A percentile compares a stretch with the other conserved stretches of the same genome.
phyloP scores from a whole-genome alignment of 37 sponge, comb jelly and placozoan genomes.

The Agelas oroides region DNA sequence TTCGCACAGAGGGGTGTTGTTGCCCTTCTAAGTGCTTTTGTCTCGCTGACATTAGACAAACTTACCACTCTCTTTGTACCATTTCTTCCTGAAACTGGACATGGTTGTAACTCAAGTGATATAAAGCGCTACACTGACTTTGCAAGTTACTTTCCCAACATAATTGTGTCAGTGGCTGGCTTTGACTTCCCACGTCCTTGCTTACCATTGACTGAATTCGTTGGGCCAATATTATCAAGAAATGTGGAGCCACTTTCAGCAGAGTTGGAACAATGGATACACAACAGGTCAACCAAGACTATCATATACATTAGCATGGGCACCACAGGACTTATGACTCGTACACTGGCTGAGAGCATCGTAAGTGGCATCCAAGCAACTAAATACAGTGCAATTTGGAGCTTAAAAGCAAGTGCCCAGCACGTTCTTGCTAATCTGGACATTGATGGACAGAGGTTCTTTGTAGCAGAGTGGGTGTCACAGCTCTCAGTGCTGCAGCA shows the following conservation, averaged over 20 bases:
- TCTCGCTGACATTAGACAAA: too few species aligned
- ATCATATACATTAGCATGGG: constrained; percentile 53
- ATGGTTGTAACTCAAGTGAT: too few species aligned
- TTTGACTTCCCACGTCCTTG: neutral
- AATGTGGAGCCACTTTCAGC: neutral
- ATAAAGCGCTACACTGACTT: too few species aligned
- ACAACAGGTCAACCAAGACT: neutral
- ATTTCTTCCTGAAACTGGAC: too few species aligned
- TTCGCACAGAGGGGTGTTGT: too few species aligned
- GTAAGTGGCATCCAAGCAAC: constrained; percentile 14
- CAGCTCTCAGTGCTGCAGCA: constrained; percentile 43
- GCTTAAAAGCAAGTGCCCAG: constrained; percentile 14
- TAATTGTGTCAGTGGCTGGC: neutral
- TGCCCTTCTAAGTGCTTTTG: too few species aligned
- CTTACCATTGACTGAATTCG: neutral
- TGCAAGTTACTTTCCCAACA: neutral
- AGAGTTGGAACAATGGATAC: constrained; percentile 2
- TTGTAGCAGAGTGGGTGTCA: constrained; percentile 51
- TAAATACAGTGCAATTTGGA: constrained; percentile 48
- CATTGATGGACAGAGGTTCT: constrained; percentile 23
- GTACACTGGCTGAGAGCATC: neutral
- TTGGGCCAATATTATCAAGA: neutral
- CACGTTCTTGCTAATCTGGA: constrained; percentile 19
- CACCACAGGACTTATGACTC: neutral
- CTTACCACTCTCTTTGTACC: too few species aligned